Evolutionary conservation across 2,797 vertebrate species (phyloP).

Genomic region (Gila robusta): DNA sequence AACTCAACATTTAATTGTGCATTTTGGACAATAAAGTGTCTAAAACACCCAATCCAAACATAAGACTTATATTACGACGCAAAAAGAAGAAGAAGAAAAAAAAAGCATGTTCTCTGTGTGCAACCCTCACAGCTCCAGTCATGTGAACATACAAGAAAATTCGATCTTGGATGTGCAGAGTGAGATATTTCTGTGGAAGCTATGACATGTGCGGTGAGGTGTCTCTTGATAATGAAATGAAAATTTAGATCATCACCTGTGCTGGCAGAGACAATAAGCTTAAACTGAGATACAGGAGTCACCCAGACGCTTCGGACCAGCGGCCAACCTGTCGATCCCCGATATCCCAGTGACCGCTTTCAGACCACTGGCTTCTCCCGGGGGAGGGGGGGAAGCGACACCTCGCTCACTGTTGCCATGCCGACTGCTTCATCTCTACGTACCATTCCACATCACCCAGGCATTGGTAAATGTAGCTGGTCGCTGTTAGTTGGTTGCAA

Average conservation of each 20-base stretch:
- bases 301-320: constrained; percentile 96
- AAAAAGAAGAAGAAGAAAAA: not conserved
- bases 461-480: constrained; percentile 99
- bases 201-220: constrained; percentile 38
- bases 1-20: not conserved
- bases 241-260: constrained; percentile 81
- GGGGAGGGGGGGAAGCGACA: constrained; percentile 86
- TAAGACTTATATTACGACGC: not conserved
- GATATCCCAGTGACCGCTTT: constrained; percentile 98
- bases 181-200: constrained; percentile 78
- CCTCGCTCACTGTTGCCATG: constrained; percentile 99
- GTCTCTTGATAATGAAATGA: constrained; percentile 35
- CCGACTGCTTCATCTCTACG: constrained; percentile 99
- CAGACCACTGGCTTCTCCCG: constrained; percentile 99
- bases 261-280: constrained; percentile 90
- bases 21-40: not conserved
- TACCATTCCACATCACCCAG: constrained; percentile 99
- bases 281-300: constrained; percentile 99
- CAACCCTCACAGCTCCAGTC: not conserved
- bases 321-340: constrained; percentile 99
- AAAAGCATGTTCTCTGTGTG: not conserved
- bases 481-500: constrained; percentile 98
- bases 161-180: constrained; percentile 13
- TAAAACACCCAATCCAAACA: not conserved
- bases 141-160: not conserved